Evolutionary conservation across 2,888 invertebrate species (phyloP).

Genomic region (Aphodius sticticus): DNA sequence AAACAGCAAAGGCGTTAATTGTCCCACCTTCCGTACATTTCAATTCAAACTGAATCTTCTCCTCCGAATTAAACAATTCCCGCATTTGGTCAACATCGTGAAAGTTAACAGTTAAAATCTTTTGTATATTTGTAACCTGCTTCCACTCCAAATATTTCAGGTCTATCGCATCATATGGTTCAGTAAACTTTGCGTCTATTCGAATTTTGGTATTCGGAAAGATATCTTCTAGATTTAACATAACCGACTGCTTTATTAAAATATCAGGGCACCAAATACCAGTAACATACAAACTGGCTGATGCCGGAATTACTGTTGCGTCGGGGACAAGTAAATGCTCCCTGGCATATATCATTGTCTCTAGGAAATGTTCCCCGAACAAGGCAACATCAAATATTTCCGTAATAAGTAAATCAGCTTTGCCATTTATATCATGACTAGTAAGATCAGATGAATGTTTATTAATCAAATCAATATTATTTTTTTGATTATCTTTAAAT

Average conservation of each 20-base stretch:
- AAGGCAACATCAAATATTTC: conserved; percentile 84
- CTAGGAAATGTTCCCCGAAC: conserved; percentile 78
- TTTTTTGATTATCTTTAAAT: conserved; percentile 60
- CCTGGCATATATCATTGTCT: conserved; percentile 75
- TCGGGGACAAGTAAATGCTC: conserved; percentile 63
- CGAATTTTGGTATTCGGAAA: background rate
- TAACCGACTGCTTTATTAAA: conserved; percentile 37
- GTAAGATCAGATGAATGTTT: conserved; percentile 62
- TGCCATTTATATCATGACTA: conserved; percentile 21
- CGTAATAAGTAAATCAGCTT: conserved; percentile 67
- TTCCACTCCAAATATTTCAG: conserved; percentile 64
- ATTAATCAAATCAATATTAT: conserved; percentile 63
- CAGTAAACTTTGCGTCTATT: conserved; percentile 43
- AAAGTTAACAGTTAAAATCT: conserved; percentile 70
- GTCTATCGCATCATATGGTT: conserved; percentile 77
- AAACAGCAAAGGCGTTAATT: conserved; percentile 73
- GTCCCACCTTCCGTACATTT: conserved; percentile 57
- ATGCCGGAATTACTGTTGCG: conserved; percentile 68
- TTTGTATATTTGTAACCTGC: conserved; percentile 66
- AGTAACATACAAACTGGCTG: conserved; percentile 70
- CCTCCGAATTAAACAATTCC: conserved; percentile 46
- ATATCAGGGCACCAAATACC: conserved; percentile 66
- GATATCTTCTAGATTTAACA: background rate
- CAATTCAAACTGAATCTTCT: conserved; percentile 52
- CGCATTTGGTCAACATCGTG: conserved; percentile 64